These are phyloP conservation scores for Odontamblyopus lacepedii DNA, from an alignment of 2,797 vertebrate species.

Conservation along the genomic window DNA sequence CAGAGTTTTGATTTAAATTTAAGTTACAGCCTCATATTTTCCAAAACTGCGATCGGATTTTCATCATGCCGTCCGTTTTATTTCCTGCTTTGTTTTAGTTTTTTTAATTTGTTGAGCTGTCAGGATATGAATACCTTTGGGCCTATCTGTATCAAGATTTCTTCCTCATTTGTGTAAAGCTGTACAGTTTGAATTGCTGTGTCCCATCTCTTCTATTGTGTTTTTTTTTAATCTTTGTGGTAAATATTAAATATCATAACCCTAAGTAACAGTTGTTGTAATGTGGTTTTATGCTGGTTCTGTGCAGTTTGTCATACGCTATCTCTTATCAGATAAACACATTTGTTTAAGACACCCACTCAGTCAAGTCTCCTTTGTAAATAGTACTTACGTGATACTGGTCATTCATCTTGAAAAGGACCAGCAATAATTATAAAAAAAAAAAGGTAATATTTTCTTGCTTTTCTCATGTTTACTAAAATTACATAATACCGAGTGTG, in stretches of 20 bases:
- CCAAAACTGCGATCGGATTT: background rate
- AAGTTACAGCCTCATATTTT: background rate
- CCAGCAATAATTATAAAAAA: no score
- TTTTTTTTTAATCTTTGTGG: background rate
- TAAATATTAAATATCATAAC: background rate
- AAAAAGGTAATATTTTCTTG: no score
- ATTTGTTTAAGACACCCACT: slow-evolving; percentile 6
- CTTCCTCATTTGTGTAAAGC: slow-evolving; percentile 11
- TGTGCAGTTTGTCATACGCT: slow-evolving; percentile 33
- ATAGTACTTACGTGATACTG: background rate
- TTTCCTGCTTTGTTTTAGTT: background rate
- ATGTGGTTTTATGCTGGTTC: background rate
- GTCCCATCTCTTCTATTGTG: background rate
- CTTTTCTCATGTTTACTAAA: no score
- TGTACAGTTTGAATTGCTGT: slow-evolving; percentile 19
- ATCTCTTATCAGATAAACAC: slow-evolving; percentile 21
- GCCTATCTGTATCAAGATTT: background rate
- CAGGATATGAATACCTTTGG: background rate
- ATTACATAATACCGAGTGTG: no score
- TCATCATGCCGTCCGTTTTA: background rate
- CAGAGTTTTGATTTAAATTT: background rate
- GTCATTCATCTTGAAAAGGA: background rate
- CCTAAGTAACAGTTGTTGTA: background rate
- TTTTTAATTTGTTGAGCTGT: background rate
- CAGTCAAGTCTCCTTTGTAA: background rate